Conservation (phyloP, 2,888 invertebrate species). For the Conistra vaccinii region DNA sequence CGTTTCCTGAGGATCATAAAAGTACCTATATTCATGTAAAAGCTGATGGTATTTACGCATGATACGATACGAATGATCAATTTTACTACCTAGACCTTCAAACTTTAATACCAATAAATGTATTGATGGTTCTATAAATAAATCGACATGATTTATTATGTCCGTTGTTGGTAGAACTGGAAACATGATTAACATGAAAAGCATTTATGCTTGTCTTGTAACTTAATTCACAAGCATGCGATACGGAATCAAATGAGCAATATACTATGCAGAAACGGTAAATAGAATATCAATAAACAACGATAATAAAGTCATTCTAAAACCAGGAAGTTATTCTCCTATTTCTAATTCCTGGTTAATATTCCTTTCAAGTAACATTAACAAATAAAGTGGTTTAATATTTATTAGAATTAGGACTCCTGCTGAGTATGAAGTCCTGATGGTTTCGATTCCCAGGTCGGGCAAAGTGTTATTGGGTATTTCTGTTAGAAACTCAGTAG, state of each 20-base stretch:
- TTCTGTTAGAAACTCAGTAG: too few relatives aligned
- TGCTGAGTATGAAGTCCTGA: too few relatives aligned
- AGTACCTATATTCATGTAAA: constrained; percentile 14
- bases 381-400: not conserved
- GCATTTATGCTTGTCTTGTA: not conserved
- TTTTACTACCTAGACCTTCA: constrained; percentile 23
- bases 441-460: too few relatives aligned
- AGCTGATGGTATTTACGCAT: constrained; percentile 26
- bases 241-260: constrained; percentile 1
- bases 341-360: constrained; percentile 29
- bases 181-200: not conserved
- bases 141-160: not conserved
- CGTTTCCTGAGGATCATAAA: constrained; percentile 34
- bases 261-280: constrained; percentile 3
- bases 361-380: not conserved
- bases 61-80: constrained; percentile 11
- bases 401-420: too few relatives aligned
- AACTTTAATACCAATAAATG: constrained; percentile 13
- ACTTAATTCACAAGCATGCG: not conserved
- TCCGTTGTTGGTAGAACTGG: not conserved
- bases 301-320: constrained; percentile 20
- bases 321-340: constrained; percentile 21
- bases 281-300: constrained; percentile 25
- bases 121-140: constrained; percentile 30
- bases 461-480: too few relatives aligned